Conservation (phyloP, 2,888 invertebrate genomes). For the Plagodis pulveraria region DNA sequence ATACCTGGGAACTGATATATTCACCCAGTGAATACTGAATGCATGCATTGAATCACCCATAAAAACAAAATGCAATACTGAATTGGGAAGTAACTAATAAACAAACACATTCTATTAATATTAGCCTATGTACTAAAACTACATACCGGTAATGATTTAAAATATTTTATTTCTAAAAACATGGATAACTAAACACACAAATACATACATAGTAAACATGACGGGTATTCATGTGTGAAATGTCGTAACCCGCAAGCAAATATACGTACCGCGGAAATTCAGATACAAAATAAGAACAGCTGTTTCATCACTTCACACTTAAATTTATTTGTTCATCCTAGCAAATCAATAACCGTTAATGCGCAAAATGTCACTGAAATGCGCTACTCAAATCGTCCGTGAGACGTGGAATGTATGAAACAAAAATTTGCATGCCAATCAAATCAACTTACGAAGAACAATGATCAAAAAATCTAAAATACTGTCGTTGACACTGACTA, state of each 20-base stretch:
- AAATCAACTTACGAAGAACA: conserved; percentile 65
- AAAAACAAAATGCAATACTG: too few relatives aligned
- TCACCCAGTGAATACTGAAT: too few relatives aligned
- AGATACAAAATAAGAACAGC: conserved; percentile 62
- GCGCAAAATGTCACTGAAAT: conserved; percentile 82
- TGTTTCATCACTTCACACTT: conserved; percentile 71
- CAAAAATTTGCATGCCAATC: conserved; percentile 69
- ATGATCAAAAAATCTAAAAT: conserved; percentile 64
- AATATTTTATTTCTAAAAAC: too few relatives aligned
- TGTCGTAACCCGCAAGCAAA: conserved; percentile 48
- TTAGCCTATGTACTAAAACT: too few relatives aligned
- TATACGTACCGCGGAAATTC: conserved; percentile 39
- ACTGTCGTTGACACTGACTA: conserved; percentile 45
- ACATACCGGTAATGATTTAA: too few relatives aligned
- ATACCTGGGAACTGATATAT: too few relatives aligned
- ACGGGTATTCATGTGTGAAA: conserved; percentile 29
- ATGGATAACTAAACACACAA: too few relatives aligned
- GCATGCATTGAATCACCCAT: too few relatives aligned
- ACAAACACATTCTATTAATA: too few relatives aligned
- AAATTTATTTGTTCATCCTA: conserved; percentile 74
- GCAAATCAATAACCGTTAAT: conserved; percentile 78
- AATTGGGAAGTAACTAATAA: too few relatives aligned
- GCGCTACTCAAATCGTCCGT: conserved; percentile 63
- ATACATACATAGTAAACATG: conserved; percentile 2
- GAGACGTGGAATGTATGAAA: conserved; percentile 55